A percentile compares a stretch with the other conserved stretches of the same genome.
Evolutionary conservation across 2,888 invertebrate species (phyloP).

Genomic region (Cheilosia impressa): DNA sequence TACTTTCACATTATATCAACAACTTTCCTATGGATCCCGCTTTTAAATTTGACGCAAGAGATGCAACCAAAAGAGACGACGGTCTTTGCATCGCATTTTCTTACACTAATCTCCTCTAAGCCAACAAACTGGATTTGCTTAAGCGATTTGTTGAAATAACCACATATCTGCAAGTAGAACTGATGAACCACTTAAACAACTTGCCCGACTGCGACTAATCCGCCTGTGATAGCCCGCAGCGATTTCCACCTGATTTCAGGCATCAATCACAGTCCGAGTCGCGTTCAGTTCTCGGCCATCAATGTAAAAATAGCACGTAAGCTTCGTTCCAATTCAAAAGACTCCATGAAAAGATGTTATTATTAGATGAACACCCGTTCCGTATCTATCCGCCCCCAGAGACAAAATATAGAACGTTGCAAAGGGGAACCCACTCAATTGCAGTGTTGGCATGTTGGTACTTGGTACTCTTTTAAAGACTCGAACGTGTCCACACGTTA

Average conservation of each 20-base stretch:
- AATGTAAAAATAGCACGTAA: constrained; percentile 35
- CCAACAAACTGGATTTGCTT: neutral
- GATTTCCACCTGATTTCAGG: neutral
- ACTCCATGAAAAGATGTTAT: constrained; percentile 28
- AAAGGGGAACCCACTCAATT: neutral
- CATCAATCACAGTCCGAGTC: constrained; percentile 2
- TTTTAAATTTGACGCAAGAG: too few relatives aligned
- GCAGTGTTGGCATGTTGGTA: neutral
- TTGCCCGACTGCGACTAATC: neutral
- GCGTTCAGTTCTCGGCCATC: neutral
- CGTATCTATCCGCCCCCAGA: constrained; percentile 13
- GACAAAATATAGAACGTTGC: neutral
- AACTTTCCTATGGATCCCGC: too few relatives aligned
- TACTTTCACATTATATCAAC: too few relatives aligned
- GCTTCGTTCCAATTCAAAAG: constrained; percentile 21
- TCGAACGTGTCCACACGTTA: constrained; percentile 35
- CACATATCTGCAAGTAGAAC: neutral
- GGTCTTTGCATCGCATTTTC: too few relatives aligned
- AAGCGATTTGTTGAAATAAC: neutral
- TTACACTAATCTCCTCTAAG: neutral
- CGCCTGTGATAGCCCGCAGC: constrained; percentile 5
- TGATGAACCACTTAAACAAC: neutral
- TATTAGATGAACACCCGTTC: constrained; percentile 44
- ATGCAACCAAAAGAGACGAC: too few relatives aligned
- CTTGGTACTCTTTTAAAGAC: constrained; percentile 6